Evolutionary conservation across 1,140 invertebrate species (phyloP), one percentile per base, ranked within the genome.

Genomic region (Dendroctonus valens): DNA sequence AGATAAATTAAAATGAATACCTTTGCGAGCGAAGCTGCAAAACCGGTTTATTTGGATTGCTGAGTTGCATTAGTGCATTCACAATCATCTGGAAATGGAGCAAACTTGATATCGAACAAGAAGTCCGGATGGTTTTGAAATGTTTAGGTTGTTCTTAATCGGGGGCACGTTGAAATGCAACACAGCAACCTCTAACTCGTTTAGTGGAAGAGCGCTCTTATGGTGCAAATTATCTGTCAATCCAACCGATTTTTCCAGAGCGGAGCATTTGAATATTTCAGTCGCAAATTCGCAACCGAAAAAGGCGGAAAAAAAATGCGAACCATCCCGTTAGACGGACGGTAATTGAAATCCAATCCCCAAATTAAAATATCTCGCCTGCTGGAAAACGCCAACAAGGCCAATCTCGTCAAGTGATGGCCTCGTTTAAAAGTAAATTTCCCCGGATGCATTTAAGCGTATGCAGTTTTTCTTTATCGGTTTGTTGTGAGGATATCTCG

Each of bases 361-460:
- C 53, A 65, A 65, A 65, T 65, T 65, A 65, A 65, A 65, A 65
- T 65, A 65, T 65, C 62, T 65, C 62, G 62, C 62, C 53, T 65
- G 26, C 62, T 50, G 52, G 52, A 41, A 49, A 41, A 49, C 38
- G 26, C 52, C 62, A 57, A 65, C 62, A 65, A 65, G 41, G 62
- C 51, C 60, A 63, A 63, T 63, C 52, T 55, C 41, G 51, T n/a
- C 40, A 38, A 63, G 50, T 61, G 48, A 51, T 50, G 49, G 37
- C 54, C 54, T 7, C 40, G 41, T 61, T 61, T 48, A 59, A 59
- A 59, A 46, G 15, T 37, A 48, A 48, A 48, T 54, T 44, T 41
- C 39, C 59, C 11, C 49, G 46, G 41, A 60, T 51, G 59, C 59
- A 41, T 38, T 61, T 61, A 61, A 61, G 59, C 59, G 59, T 61